Base-by-base conservation (phyloP, 2,113 vertebrate species). In the Brachirus orientalis region DNA sequence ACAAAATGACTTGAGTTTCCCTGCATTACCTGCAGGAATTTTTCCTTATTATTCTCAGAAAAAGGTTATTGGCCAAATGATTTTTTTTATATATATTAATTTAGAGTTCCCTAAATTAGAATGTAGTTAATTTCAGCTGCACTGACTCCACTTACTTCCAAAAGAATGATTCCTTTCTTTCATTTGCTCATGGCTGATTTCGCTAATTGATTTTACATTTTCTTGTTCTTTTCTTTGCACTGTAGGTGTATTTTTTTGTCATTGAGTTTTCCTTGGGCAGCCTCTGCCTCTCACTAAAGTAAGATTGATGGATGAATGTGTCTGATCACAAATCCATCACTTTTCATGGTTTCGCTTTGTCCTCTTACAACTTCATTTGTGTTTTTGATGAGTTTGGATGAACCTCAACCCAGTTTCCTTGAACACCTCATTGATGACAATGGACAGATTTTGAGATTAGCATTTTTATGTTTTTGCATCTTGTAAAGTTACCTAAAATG, bases 271-370 rank as follows among this genome's bases (percentile, higher is more conserved):
- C 37, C 35, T n/a, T 22, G 6, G 11, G 12, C 54, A n/a, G 7
- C 10, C 12, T 41, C 7, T 2, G 16, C 20, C 55, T 33, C 19
- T 16, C 12, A 33, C 9, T 2, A 19, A 50, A 33, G 20, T 36
- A 17, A n/a, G 13, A 57, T 48, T 0, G 6, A 44, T n/a, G 36
- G 44, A 44, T 51, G 44, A 19, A 1, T n/a, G n/a, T 41, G 17
- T 54, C 50, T 45, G 45, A 22, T 48, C 11, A 20, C 17, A 45
- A 38, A 69, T 47, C 63, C 17, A 8, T 20, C 36, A 18, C 28
- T 54, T 69, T 55, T 56, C 22, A 62, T 10, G 14, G 28, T 28
- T 28, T 28, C 6, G 28, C 28, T 28, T 7, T 10, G 17, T 6
- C 11, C 1, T 20, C 19, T 37, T 54, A n/a, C 10, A 22, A 17